phyloP scores from a whole-genome alignment of 92 coral and sea anemone genomes.

The Plumapathes pennacea region DNA sequence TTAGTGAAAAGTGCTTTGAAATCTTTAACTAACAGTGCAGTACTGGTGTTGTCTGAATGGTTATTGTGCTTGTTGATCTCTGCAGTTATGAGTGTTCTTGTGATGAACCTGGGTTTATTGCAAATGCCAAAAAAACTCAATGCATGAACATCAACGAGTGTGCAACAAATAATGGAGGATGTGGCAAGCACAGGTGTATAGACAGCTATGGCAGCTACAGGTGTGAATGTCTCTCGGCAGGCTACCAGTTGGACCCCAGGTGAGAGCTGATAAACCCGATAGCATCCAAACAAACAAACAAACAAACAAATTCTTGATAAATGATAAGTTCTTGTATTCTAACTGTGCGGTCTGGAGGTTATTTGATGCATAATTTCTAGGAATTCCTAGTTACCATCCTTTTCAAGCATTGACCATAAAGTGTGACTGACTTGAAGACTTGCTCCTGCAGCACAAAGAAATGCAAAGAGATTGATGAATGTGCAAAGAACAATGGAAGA shows the following conservation, averaged over 20 bases:
- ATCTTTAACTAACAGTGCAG: no score
- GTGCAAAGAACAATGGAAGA: conserved; percentile 60
- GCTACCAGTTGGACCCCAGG: conserved; percentile 57
- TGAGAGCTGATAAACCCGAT: conserved; percentile 47
- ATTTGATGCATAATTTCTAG: no score
- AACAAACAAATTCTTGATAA: no score
- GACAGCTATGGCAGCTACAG: conserved; percentile 62
- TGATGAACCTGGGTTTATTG: conserved; percentile 65
- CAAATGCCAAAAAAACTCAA: conserved; percentile 67
- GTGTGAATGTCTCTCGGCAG: conserved; percentile 70
- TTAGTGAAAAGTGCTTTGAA: no score
- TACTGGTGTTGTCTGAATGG: no score
- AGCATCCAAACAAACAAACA: no score
- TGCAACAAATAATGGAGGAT: conserved; percentile 75
- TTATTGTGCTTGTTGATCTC: no score
- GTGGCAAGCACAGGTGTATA: conserved; percentile 73
- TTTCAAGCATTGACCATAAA: no score
- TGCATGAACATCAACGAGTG: conserved; percentile 90
- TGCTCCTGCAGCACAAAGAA: conserved; percentile 57
- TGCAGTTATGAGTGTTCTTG: conserved; percentile 82
- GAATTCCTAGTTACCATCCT: no score
- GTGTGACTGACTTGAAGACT: no score
- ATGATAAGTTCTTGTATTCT: background rate
- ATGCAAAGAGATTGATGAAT: conserved; percentile 82
- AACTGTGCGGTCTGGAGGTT: no score